A percentile compares a stretch with the other conserved stretches of the same genome.
Evolutionary conservation across 30 jellyfish, hydroid and myxozoan genomes (phyloP).

Genomic region (Pseudorhiza aurosa): DNA sequence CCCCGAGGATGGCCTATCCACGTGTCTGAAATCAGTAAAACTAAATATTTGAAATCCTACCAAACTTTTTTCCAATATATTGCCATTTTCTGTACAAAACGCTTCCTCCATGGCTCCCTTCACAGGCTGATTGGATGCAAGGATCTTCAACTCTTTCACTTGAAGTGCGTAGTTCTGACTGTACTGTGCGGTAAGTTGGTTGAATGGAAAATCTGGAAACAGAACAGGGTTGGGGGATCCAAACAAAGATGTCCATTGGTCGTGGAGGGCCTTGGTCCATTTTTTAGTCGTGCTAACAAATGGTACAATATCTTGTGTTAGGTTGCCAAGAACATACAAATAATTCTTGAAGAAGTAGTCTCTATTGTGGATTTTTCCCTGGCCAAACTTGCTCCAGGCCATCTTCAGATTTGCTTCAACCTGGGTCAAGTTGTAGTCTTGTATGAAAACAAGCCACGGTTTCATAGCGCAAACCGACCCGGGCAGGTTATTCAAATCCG

Average conservation of each 20-base stretch:
- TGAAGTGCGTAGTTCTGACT: conserved; percentile 25
- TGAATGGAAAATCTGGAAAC: conserved; percentile 56
- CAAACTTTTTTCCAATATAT: conserved; percentile 10
- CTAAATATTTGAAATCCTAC: too few relatives aligned
- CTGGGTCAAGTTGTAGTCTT: conserved; percentile 16
- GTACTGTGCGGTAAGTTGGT: conserved; percentile 23
- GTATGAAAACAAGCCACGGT: conserved; percentile 47
- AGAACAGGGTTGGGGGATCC: conserved; percentile 61
- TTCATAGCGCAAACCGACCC: conserved; percentile 24
- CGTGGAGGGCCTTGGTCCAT: conserved; percentile 60
- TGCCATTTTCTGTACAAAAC: background rate
- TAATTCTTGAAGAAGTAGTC: conserved; percentile 30
- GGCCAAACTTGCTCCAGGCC: conserved; percentile 53
- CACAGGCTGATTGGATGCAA: background rate
- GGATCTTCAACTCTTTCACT: conserved; percentile 4
- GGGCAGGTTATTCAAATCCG: conserved; percentile 18
- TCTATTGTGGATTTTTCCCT: conserved; percentile 3
- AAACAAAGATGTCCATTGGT: conserved; percentile 51
- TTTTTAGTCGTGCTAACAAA: conserved; percentile 46
- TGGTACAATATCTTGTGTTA: conserved; percentile 28
- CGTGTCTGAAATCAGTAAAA: too few relatives aligned
- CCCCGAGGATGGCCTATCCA: too few relatives aligned
- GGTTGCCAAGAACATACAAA: conserved; percentile 42
- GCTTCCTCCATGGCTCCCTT: background rate
- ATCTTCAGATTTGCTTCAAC: conserved; percentile 31